phyloP scores from a whole-genome alignment of 1,140 invertebrate genomes.

The Musca domestica region DNA sequence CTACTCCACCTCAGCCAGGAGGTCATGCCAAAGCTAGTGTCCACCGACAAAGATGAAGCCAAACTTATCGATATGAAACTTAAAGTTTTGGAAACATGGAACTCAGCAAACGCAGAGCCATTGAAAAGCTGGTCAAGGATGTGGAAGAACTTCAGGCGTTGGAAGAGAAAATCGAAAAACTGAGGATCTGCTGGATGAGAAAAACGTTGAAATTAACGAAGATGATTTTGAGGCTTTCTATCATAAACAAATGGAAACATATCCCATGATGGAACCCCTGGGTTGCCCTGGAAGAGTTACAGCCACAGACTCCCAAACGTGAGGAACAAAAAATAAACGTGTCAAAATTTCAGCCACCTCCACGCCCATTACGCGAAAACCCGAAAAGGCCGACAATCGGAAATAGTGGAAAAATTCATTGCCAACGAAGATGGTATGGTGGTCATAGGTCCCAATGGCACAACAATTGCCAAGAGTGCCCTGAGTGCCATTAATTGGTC shows the following conservation, averaged over 20 bases:
- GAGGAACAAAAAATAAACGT: not conserved
- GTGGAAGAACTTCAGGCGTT: constrained; percentile 38
- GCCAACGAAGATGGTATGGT: constrained; percentile 29
- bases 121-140: constrained; percentile 36
- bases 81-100: constrained; percentile 35
- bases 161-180: constrained; percentile 26
- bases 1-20: not conserved
- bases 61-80: constrained; percentile 33
- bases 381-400: too few relatives aligned
- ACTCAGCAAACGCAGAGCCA: constrained; percentile 34
- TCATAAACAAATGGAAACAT: not conserved
- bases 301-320: not conserved
- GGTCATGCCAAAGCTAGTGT: not conserved
- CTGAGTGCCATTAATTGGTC: constrained; percentile 47
- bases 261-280: not conserved
- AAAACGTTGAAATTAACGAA: not conserved
- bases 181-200: not conserved
- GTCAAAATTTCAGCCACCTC: not conserved
- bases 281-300: not conserved
- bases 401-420: not conserved
- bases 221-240: not conserved
- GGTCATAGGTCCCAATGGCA: constrained; percentile 47
- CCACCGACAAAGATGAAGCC: constrained; percentile 1
- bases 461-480: constrained; percentile 33
- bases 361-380: not conserved